Conservation (phyloP, 2,113 vertebrate species). For the Hylia prasina region DNA sequence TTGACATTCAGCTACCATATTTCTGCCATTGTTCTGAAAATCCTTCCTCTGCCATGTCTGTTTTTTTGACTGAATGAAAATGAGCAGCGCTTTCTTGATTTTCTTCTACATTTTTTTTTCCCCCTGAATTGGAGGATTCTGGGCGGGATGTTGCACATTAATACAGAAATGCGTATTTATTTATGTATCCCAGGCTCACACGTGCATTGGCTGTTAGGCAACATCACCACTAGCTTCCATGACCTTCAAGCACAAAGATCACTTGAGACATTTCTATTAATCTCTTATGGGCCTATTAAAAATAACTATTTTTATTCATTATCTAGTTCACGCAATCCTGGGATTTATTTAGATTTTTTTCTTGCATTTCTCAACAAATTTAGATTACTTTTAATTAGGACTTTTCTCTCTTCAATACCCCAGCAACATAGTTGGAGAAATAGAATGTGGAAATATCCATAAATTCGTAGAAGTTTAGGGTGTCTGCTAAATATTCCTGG, state of each 20-base stretch:
- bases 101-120: not conserved
- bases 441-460: slow-evolving; percentile 62
- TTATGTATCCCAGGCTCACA: not conserved
- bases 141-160: not conserved
- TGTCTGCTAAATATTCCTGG: slow-evolving; percentile 69
- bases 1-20: not conserved
- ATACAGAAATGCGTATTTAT: not conserved
- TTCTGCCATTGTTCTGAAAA: not conserved
- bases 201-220: not conserved
- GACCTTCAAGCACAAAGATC: not conserved
- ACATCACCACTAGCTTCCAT: not conserved
- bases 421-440: slow-evolving; percentile 55
- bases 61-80: not conserved
- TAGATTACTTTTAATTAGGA: slow-evolving; percentile 65
- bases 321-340: slow-evolving; percentile 25
- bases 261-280: slow-evolving; percentile 51
- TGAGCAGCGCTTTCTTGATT: not conserved
- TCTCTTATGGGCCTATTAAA: slow-evolving; percentile 44
- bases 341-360: slow-evolving; percentile 69
- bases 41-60: fast-evolving
- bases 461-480: slow-evolving; percentile 54
- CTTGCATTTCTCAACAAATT: slow-evolving; percentile 61
- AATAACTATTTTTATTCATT: slow-evolving; percentile 47
- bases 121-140: not conserved
- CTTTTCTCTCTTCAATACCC: slow-evolving; percentile 60